These are phyloP conservation scores for Mactromeris polynyma DNA, from an alignment of 2,888 invertebrate species.

Conservation along the genomic window DNA sequence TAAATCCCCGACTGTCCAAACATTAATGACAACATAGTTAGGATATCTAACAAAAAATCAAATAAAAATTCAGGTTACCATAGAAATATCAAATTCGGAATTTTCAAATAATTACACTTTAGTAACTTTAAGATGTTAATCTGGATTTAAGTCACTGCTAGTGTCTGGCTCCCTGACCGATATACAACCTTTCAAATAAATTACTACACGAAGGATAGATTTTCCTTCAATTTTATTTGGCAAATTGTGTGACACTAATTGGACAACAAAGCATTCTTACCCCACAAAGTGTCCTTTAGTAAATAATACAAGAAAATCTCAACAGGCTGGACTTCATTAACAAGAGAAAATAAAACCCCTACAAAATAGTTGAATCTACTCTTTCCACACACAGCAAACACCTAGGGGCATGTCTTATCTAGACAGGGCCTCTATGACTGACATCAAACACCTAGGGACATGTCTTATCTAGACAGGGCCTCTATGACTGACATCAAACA, in stretches of 20 bases:
- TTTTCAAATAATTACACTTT: neutral
- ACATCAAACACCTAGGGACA: too few species aligned
- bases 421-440: too few species aligned
- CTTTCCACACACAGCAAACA: too few species aligned
- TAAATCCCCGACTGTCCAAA: neutral
- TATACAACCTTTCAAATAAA: constrained; percentile 6
- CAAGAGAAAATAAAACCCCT: too few species aligned
- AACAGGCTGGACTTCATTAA: too few species aligned
- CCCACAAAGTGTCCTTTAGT: neutral
- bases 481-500: too few species aligned
- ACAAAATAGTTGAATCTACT: too few species aligned
- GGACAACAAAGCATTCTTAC: neutral
- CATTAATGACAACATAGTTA: neutral
- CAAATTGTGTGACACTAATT: neutral
- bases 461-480: too few species aligned
- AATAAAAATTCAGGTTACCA: neutral
- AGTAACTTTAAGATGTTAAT: neutral
- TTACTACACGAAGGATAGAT: neutral
- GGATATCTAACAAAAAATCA: neutral
- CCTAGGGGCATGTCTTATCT: too few species aligned
- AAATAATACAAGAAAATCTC: neutral
- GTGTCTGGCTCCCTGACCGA: neutral
- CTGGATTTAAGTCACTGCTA: neutral
- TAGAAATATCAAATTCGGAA: neutral
- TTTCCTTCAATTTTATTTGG: neutral